Conservation (phyloP, 1,140 invertebrate species). For the Anoplophora glabripennis region DNA sequence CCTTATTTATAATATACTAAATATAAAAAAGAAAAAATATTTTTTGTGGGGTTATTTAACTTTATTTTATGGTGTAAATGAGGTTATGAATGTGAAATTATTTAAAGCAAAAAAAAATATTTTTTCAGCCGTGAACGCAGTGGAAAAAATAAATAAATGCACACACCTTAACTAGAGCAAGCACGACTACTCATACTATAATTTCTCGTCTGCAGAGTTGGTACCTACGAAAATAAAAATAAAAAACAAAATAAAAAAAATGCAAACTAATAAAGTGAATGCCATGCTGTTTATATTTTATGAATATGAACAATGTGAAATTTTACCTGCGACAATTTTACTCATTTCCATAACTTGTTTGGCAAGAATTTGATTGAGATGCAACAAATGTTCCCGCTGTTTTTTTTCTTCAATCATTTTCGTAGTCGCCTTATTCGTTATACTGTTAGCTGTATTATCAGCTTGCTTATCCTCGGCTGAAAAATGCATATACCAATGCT, state of each 20-base stretch:
- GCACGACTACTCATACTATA: constrained; percentile 27
- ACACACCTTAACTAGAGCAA: constrained; percentile 22
- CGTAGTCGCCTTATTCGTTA: constrained; percentile 37
- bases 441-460: constrained; percentile 29
- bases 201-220: constrained; percentile 35
- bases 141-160: constrained; percentile 26
- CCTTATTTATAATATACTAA: too few relatives aligned
- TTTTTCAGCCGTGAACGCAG: constrained; percentile 7
- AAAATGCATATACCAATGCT: background rate
- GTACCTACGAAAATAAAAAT: constrained; percentile 37
- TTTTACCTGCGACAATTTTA: constrained; percentile 85
- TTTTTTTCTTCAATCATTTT: constrained; percentile 70
- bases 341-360: constrained; percentile 91
- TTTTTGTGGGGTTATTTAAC: too few relatives aligned
- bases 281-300: background rate
- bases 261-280: constrained; percentile 11
- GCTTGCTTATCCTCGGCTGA: constrained; percentile 31
- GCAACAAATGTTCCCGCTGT: constrained; percentile 81
- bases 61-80: too few relatives aligned
- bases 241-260: constrained; percentile 21
- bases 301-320: constrained; percentile 1
- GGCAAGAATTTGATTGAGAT: constrained; percentile 88
- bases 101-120: constrained; percentile 14
- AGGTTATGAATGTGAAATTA: too few relatives aligned
- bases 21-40: too few relatives aligned